phyloP scores from a whole-genome alignment of 2,113 vertebrate genomes.

The Prietella phreatophila region DNA sequence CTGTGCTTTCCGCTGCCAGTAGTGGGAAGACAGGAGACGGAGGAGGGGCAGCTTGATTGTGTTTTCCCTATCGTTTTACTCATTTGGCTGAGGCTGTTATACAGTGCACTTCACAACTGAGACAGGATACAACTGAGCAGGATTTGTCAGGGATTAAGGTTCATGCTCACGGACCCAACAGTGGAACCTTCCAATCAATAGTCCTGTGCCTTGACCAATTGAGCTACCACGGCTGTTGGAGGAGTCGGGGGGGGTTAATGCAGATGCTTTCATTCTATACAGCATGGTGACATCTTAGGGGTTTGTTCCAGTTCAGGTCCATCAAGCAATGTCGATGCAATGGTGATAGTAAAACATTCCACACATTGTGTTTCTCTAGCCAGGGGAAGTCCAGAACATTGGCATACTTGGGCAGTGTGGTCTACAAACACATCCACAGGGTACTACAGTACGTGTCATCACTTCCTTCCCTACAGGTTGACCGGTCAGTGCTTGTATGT shows the following conservation, averaged over 20 bases:
- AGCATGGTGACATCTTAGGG: neutral
- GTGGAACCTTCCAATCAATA: neutral
- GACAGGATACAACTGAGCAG: neutral
- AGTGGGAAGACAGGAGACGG: neutral
- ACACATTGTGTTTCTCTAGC: neutral
- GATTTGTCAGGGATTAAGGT: neutral
- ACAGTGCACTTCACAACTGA: too few species aligned
- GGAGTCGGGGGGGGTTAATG: neutral
- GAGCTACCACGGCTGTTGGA: neutral
- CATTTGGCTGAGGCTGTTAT: neutral
- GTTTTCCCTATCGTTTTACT: neutral
- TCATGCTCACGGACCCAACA: neutral
- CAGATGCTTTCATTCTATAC: neutral
- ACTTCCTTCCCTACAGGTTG: neutral
- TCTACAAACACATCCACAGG: neutral
- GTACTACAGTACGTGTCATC: neutral
- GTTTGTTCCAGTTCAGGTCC: neutral
- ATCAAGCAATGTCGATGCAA: neutral
- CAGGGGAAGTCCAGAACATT: neutral
- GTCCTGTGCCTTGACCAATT: neutral
- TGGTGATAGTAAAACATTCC: neutral
- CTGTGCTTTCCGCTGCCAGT: neutral
- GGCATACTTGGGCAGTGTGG: neutral
- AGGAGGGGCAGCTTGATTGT: neutral
- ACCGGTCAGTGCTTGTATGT: neutral